These are phyloP conservation scores for Charina bottae DNA, from an alignment of 2,113 vertebrate genomes.

Conservation along the genomic window DNA sequence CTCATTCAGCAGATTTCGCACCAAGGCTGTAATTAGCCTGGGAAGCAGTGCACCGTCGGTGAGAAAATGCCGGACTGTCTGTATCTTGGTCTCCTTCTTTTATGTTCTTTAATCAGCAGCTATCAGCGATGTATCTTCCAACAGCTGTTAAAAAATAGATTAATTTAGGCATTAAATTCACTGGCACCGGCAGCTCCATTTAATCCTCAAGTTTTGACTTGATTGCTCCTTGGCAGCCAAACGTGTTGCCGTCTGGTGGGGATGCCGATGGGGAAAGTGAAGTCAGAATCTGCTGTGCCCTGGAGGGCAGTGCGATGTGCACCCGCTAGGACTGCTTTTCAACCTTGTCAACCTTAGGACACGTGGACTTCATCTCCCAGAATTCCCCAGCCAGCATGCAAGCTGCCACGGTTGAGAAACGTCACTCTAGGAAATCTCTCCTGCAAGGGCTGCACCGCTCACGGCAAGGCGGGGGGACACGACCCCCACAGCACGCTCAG, in stretches of 20 bases:
- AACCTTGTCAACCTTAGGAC: no score
- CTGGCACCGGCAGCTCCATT: not conserved
- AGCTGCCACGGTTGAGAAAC: no score
- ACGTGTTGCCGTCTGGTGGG: not conserved
- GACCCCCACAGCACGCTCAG: no score
- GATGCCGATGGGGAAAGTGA: not conserved
- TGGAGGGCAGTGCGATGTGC: not conserved
- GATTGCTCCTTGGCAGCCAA: not conserved
- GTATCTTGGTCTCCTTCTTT: accelerated
- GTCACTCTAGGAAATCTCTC: not conserved
- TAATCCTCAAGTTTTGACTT: not conserved
- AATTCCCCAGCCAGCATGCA: no score
- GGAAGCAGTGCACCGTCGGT: accelerated
- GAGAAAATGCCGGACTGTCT: not conserved
- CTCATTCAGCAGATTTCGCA: accelerated
- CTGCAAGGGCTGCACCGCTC: no score
- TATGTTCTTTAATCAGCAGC: not conserved
- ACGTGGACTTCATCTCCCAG: no score
- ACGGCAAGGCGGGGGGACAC: no score
- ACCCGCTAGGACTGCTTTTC: no score
- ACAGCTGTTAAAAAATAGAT: not conserved
- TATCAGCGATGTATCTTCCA: not conserved
- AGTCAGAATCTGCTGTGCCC: not conserved
- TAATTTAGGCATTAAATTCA: not conserved
- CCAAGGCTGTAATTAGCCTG: not conserved